Evolutionary conservation across 2,113 vertebrate genomes (phyloP).

Genomic region (Alaudala cheleensis): DNA sequence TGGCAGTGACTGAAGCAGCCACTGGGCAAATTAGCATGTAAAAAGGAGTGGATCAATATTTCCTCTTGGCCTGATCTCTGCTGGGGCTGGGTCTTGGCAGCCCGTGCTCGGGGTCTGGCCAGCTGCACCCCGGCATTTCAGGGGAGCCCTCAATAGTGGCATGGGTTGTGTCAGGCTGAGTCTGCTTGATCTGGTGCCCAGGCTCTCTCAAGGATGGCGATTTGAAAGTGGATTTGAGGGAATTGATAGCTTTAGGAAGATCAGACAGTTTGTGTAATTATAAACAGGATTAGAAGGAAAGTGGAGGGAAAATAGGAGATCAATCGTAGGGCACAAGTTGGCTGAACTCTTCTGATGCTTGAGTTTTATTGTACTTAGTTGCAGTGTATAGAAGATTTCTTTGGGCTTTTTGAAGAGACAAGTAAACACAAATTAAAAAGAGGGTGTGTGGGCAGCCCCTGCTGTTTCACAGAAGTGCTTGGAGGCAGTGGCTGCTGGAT

Average conservation of each 20-base stretch:
- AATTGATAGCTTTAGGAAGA: conserved; percentile 68
- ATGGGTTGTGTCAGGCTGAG: background rate
- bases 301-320: conserved; percentile 60
- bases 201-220: conserved; percentile 52
- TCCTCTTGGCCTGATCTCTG: background rate
- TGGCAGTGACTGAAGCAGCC: conserved; percentile 80
- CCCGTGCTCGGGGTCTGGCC: background rate
- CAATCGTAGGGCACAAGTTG: conserved; percentile 28
- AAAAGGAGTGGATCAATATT: conserved; percentile 87
- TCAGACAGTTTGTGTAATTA: conserved; percentile 63
- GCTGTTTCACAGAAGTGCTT: background rate
- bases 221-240: conserved; percentile 70
- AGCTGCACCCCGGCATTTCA: conserved; percentile 51
- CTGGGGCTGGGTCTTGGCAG: background rate
- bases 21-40: conserved; percentile 86
- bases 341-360: conserved; percentile 53
- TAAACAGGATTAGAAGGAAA: conserved; percentile 73
- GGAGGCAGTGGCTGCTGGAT: conserved; percentile 23
- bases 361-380: conserved; percentile 52
- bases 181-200: conserved; percentile 58
- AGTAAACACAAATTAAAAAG: conserved; percentile 21
- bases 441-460: background rate
- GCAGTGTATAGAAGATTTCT: conserved; percentile 8
- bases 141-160: conserved; percentile 24
- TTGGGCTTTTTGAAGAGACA: background rate